These are phyloP conservation scores for Peromyscus eremicus DNA, from an alignment of 2,797 vertebrate genomes.

Conservation along the genomic window DNA sequence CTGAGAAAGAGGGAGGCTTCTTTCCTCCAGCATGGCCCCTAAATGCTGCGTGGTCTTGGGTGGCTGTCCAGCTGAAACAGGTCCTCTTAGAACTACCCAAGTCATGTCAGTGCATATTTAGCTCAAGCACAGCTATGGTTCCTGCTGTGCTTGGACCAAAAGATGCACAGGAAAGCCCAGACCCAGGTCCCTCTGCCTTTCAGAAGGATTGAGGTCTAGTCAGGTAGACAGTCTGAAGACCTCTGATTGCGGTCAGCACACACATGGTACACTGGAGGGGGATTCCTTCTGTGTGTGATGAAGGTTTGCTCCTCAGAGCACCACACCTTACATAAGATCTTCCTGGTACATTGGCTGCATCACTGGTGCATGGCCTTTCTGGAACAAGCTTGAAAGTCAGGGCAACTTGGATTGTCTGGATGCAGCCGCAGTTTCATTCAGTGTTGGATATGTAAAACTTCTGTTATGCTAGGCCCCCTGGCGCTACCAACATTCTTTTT, in stretches of 20 bases:
- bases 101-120: fast-evolving
- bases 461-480: fast-evolving
- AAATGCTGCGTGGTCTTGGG: neutral
- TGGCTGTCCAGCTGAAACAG: neutral
- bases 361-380: neutral
- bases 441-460: neutral
- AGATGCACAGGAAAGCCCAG: neutral
- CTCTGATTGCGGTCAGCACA: neutral
- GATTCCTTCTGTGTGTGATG: neutral
- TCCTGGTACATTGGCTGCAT: neutral
- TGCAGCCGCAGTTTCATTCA: fast-evolving
- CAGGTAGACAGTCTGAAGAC: neutral
- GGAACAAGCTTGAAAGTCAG: neutral
- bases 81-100: neutral
- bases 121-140: fast-evolving
- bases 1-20: neutral
- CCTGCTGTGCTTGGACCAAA: neutral
- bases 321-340: neutral
- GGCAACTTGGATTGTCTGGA: too few species aligned
- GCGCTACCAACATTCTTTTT: neutral
- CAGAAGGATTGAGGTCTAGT: neutral
- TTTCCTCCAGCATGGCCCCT: neutral
- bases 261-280: neutral
- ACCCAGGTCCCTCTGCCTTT: neutral
- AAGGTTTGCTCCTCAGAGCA: neutral